Percentiles rank a stretch among this genome's conserved stretches.
phyloP scores from a whole-genome alignment of 2,113 vertebrate genomes.

The Sylvicapra grimmia region DNA sequence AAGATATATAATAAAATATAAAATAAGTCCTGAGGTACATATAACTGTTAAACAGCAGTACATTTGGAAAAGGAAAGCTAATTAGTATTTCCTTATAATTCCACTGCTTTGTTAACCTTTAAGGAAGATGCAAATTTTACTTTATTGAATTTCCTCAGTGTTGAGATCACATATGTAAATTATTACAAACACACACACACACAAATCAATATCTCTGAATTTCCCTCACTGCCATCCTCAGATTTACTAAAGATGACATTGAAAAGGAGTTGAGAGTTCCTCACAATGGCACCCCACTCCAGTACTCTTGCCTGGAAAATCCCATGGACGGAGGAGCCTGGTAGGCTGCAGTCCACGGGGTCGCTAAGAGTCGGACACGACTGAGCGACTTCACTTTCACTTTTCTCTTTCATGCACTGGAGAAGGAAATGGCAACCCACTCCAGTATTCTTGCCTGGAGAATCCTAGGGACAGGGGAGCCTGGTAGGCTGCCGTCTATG shows the following conservation, averaged over 20 bases:
- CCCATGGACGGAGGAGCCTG: too few species aligned
- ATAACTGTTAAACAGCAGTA: background rate
- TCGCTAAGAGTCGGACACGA: too few species aligned
- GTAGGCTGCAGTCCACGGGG: too few species aligned
- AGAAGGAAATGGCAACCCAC: too few species aligned
- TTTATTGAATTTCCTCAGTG: background rate
- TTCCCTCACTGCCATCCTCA: background rate
- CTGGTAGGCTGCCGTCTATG: too few species aligned
- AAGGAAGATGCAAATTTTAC: background rate
- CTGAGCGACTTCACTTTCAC: too few species aligned
- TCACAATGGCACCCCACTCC: background rate
- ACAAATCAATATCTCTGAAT: background rate
- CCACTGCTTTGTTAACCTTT: background rate
- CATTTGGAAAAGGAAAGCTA: background rate
- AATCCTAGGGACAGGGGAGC: too few species aligned
- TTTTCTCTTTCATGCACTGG: too few species aligned
- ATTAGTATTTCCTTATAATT: slow-evolving; percentile 1
- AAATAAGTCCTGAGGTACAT: background rate
- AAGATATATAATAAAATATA: background rate
- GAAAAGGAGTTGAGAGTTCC: background rate
- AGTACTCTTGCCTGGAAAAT: too few species aligned
- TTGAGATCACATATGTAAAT: background rate
- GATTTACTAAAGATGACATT: background rate
- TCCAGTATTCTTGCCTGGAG: too few species aligned
- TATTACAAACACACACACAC: background rate